These are phyloP conservation scores for Malurus alboscapulatus DNA, from an alignment of 2,113 vertebrate genomes.

Conservation along the genomic window DNA sequence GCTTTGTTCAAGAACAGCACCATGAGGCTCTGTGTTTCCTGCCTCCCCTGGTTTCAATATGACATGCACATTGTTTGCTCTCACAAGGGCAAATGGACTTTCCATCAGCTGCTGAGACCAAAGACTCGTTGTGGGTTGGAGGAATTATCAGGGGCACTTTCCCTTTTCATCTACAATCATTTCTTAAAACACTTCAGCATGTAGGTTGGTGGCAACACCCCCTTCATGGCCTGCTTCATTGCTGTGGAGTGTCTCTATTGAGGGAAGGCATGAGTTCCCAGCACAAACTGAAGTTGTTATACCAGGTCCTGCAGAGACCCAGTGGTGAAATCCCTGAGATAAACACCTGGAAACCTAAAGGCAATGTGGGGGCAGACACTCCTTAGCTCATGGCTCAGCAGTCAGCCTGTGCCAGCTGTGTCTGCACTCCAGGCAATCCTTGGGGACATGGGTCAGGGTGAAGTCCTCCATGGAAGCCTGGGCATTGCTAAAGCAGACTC, in stretches of 20 bases:
- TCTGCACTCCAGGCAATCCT: neutral
- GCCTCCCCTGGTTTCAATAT: neutral
- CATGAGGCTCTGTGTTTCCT: neutral
- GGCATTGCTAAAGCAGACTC: neutral
- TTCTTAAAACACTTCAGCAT: neutral
- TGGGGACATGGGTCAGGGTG: neutral
- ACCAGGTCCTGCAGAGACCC: neutral
- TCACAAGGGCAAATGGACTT: neutral
- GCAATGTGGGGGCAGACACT: neutral
- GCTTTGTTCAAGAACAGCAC: neutral
- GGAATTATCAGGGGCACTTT: neutral
- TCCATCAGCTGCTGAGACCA: neutral
- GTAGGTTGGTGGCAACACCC: rapidly evolving
- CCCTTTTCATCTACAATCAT: neutral
- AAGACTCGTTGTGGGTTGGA: neutral
- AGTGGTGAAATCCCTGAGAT: neutral
- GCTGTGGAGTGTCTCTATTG: neutral
- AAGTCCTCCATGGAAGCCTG: neutral
- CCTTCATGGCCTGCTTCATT: neutral
- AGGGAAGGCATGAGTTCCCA: neutral
- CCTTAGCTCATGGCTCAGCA: neutral
- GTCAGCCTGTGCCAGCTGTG: neutral
- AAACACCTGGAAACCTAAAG: neutral
- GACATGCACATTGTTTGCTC: neutral
- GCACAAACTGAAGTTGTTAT: neutral